A percentile compares a stretch with the other conserved stretches of the same genome.
phyloP scores from a whole-genome alignment of 2,888 invertebrate species.

The Pristionchus arcanus region DNA sequence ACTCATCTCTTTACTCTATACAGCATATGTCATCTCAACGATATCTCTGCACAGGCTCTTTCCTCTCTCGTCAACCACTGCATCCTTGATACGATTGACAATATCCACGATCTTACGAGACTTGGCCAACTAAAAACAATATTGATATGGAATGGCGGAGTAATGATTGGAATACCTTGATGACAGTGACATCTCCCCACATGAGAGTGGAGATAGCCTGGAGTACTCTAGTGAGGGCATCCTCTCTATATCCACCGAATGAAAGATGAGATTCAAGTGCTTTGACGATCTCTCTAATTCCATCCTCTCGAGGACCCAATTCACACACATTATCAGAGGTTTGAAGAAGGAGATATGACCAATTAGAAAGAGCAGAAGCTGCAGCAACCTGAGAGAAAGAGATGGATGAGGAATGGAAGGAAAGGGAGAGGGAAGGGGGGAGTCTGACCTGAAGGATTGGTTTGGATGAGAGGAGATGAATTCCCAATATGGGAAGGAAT shows the following conservation, averaged over 20 bases:
- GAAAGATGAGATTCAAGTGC: constrained; percentile 61
- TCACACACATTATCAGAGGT: constrained; percentile 67
- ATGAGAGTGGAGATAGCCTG: constrained; percentile 88
- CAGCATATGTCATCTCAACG: constrained; percentile 72
- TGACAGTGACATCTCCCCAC: constrained; percentile 78
- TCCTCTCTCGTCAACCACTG: constrained; percentile 67
- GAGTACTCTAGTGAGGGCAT: constrained; percentile 86
- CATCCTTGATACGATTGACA: constrained; percentile 72
- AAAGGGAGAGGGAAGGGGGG: background rate
- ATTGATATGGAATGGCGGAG: background rate
- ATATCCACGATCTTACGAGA: constrained; percentile 66
- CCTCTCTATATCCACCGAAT: constrained; percentile 61
- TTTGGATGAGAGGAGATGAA: constrained; percentile 36
- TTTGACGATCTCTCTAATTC: constrained; percentile 69
- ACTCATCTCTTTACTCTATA: constrained; percentile 57
- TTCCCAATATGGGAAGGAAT: constrained; percentile 54
- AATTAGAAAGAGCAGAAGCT: constrained; percentile 71
- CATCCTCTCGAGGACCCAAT: constrained; percentile 76
- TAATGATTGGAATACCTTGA: constrained; percentile 66
- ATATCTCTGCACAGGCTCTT: constrained; percentile 73
- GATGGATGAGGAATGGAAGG: background rate
- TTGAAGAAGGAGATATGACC: constrained; percentile 67
- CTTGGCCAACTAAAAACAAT: constrained; percentile 66
- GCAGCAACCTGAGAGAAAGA: constrained; percentile 65
- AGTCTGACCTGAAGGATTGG: constrained; percentile 45